Base-by-base conservation (phyloP, 1,140 invertebrate species). In the Drosophila pseudoobscura region DNA sequence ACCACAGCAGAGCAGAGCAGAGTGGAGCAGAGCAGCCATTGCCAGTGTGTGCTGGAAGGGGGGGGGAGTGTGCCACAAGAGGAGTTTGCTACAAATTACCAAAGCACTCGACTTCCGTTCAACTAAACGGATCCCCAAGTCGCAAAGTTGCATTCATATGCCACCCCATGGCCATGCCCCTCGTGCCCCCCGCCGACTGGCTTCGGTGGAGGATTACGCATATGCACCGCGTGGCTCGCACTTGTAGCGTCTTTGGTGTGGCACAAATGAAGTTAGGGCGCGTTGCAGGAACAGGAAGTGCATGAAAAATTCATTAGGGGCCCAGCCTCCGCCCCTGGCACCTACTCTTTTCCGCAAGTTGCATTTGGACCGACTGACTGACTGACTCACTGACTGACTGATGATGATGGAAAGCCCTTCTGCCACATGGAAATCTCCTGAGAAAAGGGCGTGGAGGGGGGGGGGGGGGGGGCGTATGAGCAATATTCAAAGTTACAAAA, bases 31-130 rank as follows among this genome's bases (percentile, higher is more conserved):
- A 44, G 29, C n/a, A 46, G 55, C 35, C 35, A 35, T 11, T 35
- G 9, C 0, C 35, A 13, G 35, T 13, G 35, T 13, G 11, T 13
- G 11, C 24, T 24, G 24, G 24, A 0, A 24, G 24, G 2, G 24
- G 3, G 4, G 22, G 2, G 22, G 22, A 0, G 4, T 24, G 31
- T 50, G 66, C 41, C 78, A 55, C 49, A 65, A 46, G 59, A 76
- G 78, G 20, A 20, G 4, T 61, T 87, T 65, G 68, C 70, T 82
- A 75, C 83, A 85, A 88, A 88, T 85, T 85, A 60, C 74, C 75
- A 74, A 85, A 85, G 83, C 83, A 80, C 82, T 82, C 82, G 78
- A 78, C 82, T 78, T 85, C 82, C 82, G 82, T 70, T 83, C 70
- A 82, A 75, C 83, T 78, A 88, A 88, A 85, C 78, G 78, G 80